phyloP scores from a whole-genome alignment of 2,888 invertebrate species.

The Erynnis tages region DNA sequence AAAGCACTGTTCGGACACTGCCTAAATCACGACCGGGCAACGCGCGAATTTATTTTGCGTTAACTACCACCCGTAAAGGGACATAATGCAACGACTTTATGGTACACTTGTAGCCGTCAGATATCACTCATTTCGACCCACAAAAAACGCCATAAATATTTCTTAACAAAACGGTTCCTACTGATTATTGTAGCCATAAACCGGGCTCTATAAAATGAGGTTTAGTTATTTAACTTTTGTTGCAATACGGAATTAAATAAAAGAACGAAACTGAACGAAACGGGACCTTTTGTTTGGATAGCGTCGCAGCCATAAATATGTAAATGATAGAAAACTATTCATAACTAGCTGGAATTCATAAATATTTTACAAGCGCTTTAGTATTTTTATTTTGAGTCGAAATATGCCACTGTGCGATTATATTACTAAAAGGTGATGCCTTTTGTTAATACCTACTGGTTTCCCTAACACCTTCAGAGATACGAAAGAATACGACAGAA shows the following conservation, averaged over 20 bases:
- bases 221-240: slow-evolving; percentile 74
- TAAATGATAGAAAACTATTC: slow-evolving; percentile 72
- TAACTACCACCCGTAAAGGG: slow-evolving; percentile 63
- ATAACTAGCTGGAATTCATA: slow-evolving; percentile 72
- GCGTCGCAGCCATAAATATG: slow-evolving; percentile 62
- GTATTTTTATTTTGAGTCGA: slow-evolving; percentile 27
- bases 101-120: slow-evolving; percentile 74
- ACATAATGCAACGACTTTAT: slow-evolving; percentile 75
- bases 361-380: slow-evolving; percentile 42
- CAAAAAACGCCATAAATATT: slow-evolving; percentile 75
- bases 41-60: slow-evolving; percentile 62
- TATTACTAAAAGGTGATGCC: too few species aligned
- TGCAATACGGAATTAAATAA: slow-evolving; percentile 69
- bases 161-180: slow-evolving; percentile 76
- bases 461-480: too few species aligned
- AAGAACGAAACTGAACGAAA: slow-evolving; percentile 59
- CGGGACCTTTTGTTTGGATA: slow-evolving; percentile 58
- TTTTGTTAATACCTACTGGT: too few species aligned
- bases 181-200: slow-evolving; percentile 77
- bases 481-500: too few species aligned
- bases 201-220: slow-evolving; percentile 72
- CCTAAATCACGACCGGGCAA: slow-evolving; percentile 54
- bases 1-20: slow-evolving; percentile 41
- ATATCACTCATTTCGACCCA: slow-evolving; percentile 68
- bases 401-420: slow-evolving; percentile 31